These are phyloP conservation scores for Dinoponera quadriceps DNA, from an alignment of 1,140 invertebrate species.

Conservation along the genomic window DNA sequence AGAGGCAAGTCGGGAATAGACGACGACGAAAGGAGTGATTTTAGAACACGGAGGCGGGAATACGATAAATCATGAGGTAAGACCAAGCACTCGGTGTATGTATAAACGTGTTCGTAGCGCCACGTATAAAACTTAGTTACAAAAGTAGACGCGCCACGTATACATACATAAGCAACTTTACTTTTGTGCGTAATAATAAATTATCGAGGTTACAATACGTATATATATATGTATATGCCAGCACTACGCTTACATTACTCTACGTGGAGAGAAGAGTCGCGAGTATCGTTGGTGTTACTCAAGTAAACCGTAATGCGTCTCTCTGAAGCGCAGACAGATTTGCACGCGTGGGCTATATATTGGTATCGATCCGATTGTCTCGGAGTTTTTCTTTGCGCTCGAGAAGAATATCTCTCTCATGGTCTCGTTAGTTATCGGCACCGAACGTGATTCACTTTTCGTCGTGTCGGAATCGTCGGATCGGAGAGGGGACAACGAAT, in stretches of 20 bases:
- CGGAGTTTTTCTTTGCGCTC: neutral
- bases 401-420: neutral
- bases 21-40: neutral
- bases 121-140: constrained; percentile 31
- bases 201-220: constrained; percentile 6
- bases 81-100: constrained; percentile 16
- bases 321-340: constrained; percentile 2
- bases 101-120: constrained; percentile 6
- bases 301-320: neutral
- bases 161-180: constrained; percentile 28
- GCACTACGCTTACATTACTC: constrained; percentile 6
- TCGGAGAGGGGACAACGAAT: neutral
- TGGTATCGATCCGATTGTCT: neutral
- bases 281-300: neutral
- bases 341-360: neutral
- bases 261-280: neutral
- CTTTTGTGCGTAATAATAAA: constrained; percentile 46
- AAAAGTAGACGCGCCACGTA: neutral
- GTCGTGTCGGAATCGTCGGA: neutral
- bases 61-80: constrained; percentile 16
- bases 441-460: neutral
- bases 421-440: neutral
- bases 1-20: neutral
- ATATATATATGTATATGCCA: neutral
- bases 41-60: neutral